Conservation (phyloP, 2,888 invertebrate species). For the Antheraea yamamai region DNA sequence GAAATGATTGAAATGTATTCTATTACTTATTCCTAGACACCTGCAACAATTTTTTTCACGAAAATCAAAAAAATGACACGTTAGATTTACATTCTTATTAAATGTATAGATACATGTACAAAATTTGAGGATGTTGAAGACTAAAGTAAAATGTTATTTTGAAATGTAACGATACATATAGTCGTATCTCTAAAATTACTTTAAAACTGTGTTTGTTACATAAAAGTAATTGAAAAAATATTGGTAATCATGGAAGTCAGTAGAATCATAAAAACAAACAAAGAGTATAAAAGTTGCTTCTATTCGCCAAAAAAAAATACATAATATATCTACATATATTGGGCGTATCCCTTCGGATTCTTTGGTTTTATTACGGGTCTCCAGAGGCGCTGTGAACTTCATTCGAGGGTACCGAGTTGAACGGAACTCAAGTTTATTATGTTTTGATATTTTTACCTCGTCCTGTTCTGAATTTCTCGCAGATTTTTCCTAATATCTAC, state of each 20-base stretch:
- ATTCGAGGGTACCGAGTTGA: not conserved
- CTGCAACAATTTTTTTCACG: too few species aligned
- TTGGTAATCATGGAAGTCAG: not conserved
- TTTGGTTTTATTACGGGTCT: not conserved
- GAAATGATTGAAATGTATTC: too few species aligned
- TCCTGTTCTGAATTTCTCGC: not conserved
- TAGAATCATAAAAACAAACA: not conserved
- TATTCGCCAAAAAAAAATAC: not conserved
- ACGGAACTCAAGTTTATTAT: not conserved
- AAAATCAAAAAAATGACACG: too few species aligned
- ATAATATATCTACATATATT: not conserved
- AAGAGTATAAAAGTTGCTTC: not conserved
- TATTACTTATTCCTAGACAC: too few species aligned
- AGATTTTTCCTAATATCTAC: not conserved
- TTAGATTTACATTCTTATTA: too few species aligned
- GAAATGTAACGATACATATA: too few species aligned
- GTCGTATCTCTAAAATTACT: too few species aligned
- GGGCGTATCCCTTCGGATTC: not conserved
- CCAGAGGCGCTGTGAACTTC: not conserved
- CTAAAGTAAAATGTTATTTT: too few species aligned
- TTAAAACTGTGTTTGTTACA: too few species aligned
- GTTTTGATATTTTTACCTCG: not conserved
- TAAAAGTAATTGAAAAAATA: too few species aligned
- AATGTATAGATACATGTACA: too few species aligned
- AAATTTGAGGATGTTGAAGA: too few species aligned